A percentile compares a stretch with the other conserved stretches of the same genome.
Conservation (phyloP, 2,113 vertebrate species). For the Semnornis frantzii region DNA sequence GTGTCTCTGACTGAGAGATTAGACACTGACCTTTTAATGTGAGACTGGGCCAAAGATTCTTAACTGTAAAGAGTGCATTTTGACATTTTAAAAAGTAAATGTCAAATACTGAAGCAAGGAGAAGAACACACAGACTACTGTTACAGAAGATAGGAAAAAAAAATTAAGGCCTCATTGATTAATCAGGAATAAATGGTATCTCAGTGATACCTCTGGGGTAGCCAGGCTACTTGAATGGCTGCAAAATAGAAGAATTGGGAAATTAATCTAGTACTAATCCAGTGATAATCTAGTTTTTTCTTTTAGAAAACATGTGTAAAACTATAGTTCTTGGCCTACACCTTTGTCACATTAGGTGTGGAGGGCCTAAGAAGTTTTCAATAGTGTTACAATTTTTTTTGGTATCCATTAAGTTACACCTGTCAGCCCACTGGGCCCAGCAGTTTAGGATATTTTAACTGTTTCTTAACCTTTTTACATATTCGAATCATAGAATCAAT, state of each 20-base stretch:
- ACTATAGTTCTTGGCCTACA: not conserved
- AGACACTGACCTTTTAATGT: not conserved
- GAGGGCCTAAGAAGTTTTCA: not conserved
- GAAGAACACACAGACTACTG: not conserved
- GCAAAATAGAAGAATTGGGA: not conserved
- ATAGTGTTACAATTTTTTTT: not conserved
- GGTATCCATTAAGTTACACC: not conserved
- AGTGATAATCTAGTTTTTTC: not conserved
- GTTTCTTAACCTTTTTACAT: not conserved
- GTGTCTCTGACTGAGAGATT: not conserved
- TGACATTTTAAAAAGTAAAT: slow-evolving; percentile 16
- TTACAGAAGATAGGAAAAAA: not conserved
- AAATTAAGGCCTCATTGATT: not conserved
- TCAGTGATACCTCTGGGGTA: not conserved
- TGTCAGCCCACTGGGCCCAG: not conserved
- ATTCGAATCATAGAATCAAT: not conserved
- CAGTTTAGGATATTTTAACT: not conserved
- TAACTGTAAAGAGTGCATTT: not conserved
- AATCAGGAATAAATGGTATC: not conserved
- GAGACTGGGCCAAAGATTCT: not conserved
- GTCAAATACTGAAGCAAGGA: not conserved
- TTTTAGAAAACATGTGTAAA: not conserved
- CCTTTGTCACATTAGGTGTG: not conserved
- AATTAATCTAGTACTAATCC: not conserved
- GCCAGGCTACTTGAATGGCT: not conserved